Percentiles rank a stretch among this genome's conserved stretches.
These are phyloP conservation scores for Luidia sarsii DNA, from an alignment of 53 echinoderm and acorn worm genomes.

Conservation along the genomic window DNA sequence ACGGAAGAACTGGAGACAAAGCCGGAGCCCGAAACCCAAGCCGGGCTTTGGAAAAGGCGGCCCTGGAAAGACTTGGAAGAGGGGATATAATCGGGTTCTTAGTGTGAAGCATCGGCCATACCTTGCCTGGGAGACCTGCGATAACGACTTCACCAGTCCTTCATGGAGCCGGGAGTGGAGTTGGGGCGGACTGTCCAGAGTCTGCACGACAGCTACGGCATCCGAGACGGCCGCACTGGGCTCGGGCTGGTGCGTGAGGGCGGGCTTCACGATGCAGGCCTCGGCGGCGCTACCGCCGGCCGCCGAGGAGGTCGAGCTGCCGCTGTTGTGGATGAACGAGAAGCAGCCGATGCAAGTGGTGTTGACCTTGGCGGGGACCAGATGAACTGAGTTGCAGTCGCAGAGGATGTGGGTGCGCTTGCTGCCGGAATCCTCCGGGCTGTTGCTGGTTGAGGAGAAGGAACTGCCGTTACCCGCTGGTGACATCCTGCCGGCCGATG, in stretches of 20 bases:
- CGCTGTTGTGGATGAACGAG: conserved; percentile 71
- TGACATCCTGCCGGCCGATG: conserved; percentile 23
- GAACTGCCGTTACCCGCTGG: conserved; percentile 14
- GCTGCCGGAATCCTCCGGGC: conserved; percentile 1
- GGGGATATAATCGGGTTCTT: too few relatives aligned
- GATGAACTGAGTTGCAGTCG: conserved; percentile 56
- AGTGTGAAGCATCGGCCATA: too few relatives aligned
- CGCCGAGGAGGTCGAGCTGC: conserved; percentile 61
- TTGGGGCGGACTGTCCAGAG: not conserved
- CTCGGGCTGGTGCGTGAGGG: conserved; percentile 71
- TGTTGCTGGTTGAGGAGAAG: conserved; percentile 19
- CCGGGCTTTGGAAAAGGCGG: too few relatives aligned
- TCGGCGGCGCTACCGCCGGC: conserved; percentile 68
- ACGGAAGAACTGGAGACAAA: too few relatives aligned
- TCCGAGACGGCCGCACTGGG: conserved; percentile 76
- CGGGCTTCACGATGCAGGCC: conserved; percentile 86
- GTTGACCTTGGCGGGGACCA: conserved; percentile 39
- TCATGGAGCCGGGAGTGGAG: not conserved
- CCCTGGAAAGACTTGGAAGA: too few relatives aligned
- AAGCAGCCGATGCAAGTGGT: conserved; percentile 84
- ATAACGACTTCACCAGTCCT: conserved; percentile 18
- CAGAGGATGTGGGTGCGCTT: conserved; percentile 27
- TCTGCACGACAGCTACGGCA: conserved; percentile 33
- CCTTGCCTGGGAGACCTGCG: conserved; percentile 37
- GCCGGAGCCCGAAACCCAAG: too few relatives aligned